These are phyloP conservation scores for Homarus americanus DNA, from an alignment of 1,140 invertebrate genomes.

Conservation along the genomic window DNA sequence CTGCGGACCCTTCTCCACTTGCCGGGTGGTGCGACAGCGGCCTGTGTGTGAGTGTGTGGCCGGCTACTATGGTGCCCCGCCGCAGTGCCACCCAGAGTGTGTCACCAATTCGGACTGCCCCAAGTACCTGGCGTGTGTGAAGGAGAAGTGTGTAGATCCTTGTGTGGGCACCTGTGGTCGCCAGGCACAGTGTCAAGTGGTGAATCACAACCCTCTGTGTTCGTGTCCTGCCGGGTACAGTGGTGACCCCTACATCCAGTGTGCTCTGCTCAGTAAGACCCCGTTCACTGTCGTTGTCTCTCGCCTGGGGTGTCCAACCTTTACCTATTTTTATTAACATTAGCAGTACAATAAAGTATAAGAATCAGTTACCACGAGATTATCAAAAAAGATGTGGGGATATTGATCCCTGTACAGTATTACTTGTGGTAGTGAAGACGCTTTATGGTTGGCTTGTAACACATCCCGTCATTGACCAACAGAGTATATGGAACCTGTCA, in stretches of 20 bases:
- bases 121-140: slow-evolving; percentile 85
- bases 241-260: slow-evolving; percentile 78
- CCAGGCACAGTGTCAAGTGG: slow-evolving; percentile 85
- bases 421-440: no score
- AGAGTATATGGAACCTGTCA: no score
- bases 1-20: no score
- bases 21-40: slow-evolving; percentile 80
- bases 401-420: no score
- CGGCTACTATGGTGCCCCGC: slow-evolving; percentile 89
- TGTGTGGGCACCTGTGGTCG: slow-evolving; percentile 85
- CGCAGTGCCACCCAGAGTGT: slow-evolving; percentile 89
- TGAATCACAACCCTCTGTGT: slow-evolving; percentile 84
- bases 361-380: no score
- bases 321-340: no score
- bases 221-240: slow-evolving; percentile 76
- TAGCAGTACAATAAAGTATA: no score
- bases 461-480: no score
- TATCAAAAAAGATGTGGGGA: no score
- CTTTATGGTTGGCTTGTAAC: no score
- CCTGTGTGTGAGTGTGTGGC: slow-evolving; percentile 87
- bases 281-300: background rate
- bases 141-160: slow-evolving; percentile 85
- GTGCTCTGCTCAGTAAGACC: slow-evolving; percentile 63
- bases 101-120: slow-evolving; percentile 87
- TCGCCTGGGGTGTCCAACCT: background rate